Percentiles rank a stretch among this genome's conserved stretches.
Evolutionary conservation across 2,888 invertebrate genomes (phyloP).

Genomic region (Diploptera punctata): DNA sequence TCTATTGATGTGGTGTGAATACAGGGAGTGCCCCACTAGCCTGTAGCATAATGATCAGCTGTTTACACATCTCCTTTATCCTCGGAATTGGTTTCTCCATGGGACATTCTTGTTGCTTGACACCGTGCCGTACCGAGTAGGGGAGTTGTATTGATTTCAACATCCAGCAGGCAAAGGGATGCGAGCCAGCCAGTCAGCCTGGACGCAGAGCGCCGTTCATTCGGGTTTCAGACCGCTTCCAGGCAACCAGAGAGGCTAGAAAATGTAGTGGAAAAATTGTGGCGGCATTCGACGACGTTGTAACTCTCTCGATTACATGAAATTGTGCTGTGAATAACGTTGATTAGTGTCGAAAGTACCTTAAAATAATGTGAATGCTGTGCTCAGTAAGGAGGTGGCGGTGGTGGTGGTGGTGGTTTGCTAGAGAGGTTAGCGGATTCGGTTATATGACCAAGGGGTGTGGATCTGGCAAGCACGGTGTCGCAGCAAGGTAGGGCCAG

Average conservation of each 20-base stretch:
- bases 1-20: too few species aligned
- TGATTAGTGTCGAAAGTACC: neutral
- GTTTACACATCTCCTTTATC: neutral
- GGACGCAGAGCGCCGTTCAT: neutral
- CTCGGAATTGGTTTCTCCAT: neutral
- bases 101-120: too few species aligned
- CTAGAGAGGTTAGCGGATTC: neutral
- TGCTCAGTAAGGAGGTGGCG: neutral
- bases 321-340: too few species aligned
- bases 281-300: too few species aligned
- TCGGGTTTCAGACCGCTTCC: neutral
- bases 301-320: too few species aligned
- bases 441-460: constrained; percentile 32
- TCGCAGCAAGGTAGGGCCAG: constrained; percentile 41
- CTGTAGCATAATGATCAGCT: constrained; percentile 25
- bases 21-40: neutral
- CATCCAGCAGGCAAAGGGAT: neutral
- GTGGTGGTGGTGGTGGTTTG: constrained; percentile 10
- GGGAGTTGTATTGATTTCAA: neutral
- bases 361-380: neutral
- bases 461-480: constrained; percentile 35
- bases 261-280: neutral
- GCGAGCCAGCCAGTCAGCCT: neutral
- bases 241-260: neutral
- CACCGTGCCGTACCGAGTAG: constrained; percentile 18